These are phyloP conservation scores for Pseudotriccus pelzelni DNA, from an alignment of 2,797 vertebrate species.

Conservation along the genomic window DNA sequence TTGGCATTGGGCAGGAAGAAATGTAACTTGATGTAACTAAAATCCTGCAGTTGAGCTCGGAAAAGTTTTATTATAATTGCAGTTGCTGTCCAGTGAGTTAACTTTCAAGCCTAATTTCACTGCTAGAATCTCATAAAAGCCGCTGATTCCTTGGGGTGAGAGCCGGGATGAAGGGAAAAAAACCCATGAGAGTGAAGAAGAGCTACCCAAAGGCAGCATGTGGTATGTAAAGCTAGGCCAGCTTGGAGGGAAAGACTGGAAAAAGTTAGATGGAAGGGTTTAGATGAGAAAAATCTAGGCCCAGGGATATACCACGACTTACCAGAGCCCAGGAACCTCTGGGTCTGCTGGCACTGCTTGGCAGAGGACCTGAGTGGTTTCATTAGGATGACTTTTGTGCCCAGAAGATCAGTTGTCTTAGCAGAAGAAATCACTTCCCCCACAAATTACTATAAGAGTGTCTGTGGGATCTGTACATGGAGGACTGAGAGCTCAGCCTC, in stretches of 20 bases:
- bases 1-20: background rate
- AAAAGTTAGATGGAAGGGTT: background rate
- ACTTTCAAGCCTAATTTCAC: background rate
- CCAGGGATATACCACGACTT: background rate
- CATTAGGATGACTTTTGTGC: background rate
- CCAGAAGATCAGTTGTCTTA: background rate
- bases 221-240: background rate
- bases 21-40: background rate
- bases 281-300: background rate
- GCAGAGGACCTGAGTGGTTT: background rate
- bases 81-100: background rate
- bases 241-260: background rate
- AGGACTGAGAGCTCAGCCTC: background rate
- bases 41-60: background rate
- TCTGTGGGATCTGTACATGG: rapidly evolving
- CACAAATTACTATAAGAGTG: background rate
- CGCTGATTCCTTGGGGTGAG: background rate
- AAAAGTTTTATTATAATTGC: background rate
- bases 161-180: background rate
- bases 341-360: background rate
- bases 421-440: background rate
- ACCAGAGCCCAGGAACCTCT: background rate
- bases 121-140: background rate
- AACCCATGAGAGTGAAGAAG: background rate
- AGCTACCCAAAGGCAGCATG: background rate